These are phyloP conservation scores for Mythimna ferrago DNA, from an alignment of 2,888 invertebrate species.

Conservation along the genomic window DNA sequence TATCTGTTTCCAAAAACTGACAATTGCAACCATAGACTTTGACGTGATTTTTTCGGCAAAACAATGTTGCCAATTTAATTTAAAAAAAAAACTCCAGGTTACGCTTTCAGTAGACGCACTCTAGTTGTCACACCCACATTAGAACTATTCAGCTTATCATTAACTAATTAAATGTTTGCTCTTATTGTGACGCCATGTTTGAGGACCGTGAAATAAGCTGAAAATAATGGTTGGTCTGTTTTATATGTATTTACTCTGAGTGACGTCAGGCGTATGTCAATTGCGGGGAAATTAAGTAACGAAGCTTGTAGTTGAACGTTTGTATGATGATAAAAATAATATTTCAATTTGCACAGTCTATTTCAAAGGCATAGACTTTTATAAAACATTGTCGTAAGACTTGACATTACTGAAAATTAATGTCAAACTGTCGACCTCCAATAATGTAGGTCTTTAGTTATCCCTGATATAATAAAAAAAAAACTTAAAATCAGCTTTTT, in stretches of 20 bases:
- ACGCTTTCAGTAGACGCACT: too few species aligned
- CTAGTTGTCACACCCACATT: constrained; percentile 67
- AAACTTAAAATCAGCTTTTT: not conserved
- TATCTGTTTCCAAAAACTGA: too few species aligned
- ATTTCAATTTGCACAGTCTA: not conserved
- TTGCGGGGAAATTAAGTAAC: constrained; percentile 42
- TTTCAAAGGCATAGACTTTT: not conserved
- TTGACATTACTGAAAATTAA: not conserved
- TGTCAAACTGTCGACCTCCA: not conserved
- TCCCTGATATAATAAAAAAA: not conserved
- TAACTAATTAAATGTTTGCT: constrained; percentile 49
- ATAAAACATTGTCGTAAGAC: not conserved
- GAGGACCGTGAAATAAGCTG: constrained; percentile 42
- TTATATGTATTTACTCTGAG: constrained; percentile 26
- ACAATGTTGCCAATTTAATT: too few species aligned
- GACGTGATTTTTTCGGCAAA: too few species aligned
- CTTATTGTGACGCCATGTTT: constrained; percentile 15
- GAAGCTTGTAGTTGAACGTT: constrained; percentile 1
- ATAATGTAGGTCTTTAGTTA: too few species aligned
- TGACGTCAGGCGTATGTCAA: constrained; percentile 56
- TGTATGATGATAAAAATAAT: constrained; percentile 3
- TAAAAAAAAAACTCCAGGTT: too few species aligned
- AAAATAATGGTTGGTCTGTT: constrained; percentile 24
- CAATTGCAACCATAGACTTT: too few species aligned
- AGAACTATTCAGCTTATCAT: constrained; percentile 46